These are phyloP conservation scores for Diorhabda elongata DNA, from an alignment of 1,140 invertebrate species.

Conservation along the genomic window DNA sequence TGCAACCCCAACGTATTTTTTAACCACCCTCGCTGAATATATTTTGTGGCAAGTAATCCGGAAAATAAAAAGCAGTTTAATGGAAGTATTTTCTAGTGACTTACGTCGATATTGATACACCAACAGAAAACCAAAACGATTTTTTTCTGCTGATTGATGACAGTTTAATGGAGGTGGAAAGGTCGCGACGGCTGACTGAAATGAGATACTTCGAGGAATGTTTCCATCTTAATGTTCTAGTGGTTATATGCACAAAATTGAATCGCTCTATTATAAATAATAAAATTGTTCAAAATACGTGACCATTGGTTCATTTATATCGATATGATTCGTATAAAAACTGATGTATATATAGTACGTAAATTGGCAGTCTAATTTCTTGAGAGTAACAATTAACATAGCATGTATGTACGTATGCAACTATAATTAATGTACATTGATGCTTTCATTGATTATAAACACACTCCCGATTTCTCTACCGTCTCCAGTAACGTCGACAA, in stretches of 20 bases:
- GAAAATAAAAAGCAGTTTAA: not conserved
- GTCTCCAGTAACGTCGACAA: too few relatives aligned
- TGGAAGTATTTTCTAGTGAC: not conserved
- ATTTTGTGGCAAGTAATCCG: not conserved
- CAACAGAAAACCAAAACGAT: not conserved
- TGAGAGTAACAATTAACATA: too few relatives aligned
- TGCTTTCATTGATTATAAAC: too few relatives aligned
- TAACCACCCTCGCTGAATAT: too few relatives aligned
- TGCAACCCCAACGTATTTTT: too few relatives aligned
- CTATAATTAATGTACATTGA: too few relatives aligned
- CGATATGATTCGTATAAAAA: too few relatives aligned
- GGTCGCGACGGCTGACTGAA: not conserved
- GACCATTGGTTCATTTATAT: not conserved
- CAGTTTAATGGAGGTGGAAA: constrained; percentile 14
- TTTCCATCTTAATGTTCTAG: not conserved
- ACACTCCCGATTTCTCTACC: too few relatives aligned
- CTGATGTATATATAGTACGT: too few relatives aligned
- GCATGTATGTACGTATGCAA: too few relatives aligned
- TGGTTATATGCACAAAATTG: not conserved
- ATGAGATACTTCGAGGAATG: not conserved
- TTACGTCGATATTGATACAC: constrained; percentile 9
- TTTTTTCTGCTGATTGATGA: constrained; percentile 15
- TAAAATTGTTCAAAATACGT: not conserved
- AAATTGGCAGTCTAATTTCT: too few relatives aligned
- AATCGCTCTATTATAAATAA: not conserved